Percentiles rank a stretch among this genome's conserved stretches.
phyloP scores from a whole-genome alignment of 2,797 vertebrate genomes.

The Lacerta agilis region DNA sequence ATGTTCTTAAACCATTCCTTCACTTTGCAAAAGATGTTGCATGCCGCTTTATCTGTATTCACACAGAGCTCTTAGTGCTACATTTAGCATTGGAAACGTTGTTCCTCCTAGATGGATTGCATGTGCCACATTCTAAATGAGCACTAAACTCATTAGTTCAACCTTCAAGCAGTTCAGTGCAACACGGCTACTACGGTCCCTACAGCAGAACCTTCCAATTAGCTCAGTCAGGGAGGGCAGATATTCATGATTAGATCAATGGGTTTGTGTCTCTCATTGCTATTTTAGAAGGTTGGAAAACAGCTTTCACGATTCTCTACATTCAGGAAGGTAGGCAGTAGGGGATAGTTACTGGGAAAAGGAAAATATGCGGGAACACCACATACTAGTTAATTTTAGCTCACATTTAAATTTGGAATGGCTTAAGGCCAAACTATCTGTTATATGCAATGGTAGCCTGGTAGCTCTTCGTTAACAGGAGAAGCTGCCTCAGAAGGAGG shows the following conservation, averaged over 20 bases:
- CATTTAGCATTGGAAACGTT: not conserved
- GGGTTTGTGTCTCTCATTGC: not conserved
- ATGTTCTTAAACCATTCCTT: not conserved
- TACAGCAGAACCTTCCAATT: constrained; percentile 5
- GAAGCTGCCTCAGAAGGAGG: too few relatives aligned
- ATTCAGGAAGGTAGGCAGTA: not conserved
- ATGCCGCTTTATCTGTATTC: not conserved
- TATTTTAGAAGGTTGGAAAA: not conserved
- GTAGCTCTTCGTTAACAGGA: not conserved
- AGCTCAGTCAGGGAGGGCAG: not conserved
- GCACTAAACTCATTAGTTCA: constrained; percentile 2
- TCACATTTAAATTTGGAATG: not conserved
- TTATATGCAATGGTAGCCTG: not conserved
- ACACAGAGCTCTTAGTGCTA: not conserved
- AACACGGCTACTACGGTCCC: not conserved
- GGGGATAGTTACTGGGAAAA: not conserved
- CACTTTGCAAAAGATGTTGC: not conserved
- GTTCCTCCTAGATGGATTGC: not conserved
- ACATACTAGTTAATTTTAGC: not conserved
- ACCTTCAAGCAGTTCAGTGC: not conserved
- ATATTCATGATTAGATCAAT: constrained; percentile 10
- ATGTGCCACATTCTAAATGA: constrained; percentile 8
- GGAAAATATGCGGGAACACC: not conserved
- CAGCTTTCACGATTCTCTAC: not conserved
- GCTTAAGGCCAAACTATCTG: not conserved